Base-by-base conservation (phyloP, 1,140 invertebrate genomes). In the Neodiprion lecontei region DNA sequence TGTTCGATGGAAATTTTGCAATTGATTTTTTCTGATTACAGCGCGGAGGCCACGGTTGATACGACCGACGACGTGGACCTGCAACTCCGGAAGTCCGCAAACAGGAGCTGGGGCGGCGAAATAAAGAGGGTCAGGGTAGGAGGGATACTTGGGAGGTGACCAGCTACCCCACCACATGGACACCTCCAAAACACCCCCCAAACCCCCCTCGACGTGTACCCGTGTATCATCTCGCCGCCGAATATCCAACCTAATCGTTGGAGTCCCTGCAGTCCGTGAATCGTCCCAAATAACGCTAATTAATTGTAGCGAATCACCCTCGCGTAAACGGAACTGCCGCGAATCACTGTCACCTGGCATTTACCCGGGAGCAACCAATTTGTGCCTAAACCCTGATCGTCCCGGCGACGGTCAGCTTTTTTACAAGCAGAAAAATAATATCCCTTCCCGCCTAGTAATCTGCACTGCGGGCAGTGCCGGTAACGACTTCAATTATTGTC, bases 101-200 rank as follows among this genome's bases (percentile, higher is more conserved):
- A 12, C 53, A 61, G 53, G 53, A 61, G 53, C 53, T 61, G 53
- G 53, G 53, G 53, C 53, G 11, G n/a, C 53, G 11, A 61, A 61
- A 61, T 61, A 61, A 61, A 61, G 71, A 67, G 73, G 67, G 48
- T 68, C 69, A 66, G 71, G 79, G 70, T 72, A 69, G 77, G 78
- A 83, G 82, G 78, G 74, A 77, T 77, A 79, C 79, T 73, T 77
- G 78, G 80, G 79, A 83, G 84, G 83, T 85, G 84, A 85, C 82
- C 83, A 85, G 81, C 72, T 78, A 83, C 83, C 79, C 83, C 84
- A 84, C 83, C 84, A 84, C 83, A 85, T 85, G 83, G 84, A 85
- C 84, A 80, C 84, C 84, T 79, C 75, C 80, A 81, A 81, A 81
- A 79, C 67, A 85, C 78, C 79, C 75, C 76, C 79, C 81, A 74